phyloP scores from a whole-genome alignment of 1,140 invertebrate species.

The Saxidomus purpurata region DNA sequence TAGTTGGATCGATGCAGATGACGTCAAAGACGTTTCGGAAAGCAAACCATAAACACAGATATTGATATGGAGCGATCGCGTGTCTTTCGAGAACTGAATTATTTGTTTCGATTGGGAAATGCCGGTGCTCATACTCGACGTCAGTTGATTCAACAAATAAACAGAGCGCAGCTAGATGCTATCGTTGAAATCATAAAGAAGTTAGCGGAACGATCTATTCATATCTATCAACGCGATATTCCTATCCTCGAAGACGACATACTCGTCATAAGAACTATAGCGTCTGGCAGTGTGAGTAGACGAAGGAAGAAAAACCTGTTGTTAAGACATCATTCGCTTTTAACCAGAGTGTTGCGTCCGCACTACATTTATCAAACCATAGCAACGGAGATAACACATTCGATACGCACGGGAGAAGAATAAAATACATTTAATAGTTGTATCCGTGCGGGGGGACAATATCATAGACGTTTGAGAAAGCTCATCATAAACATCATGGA shows the following conservation, averaged over 20 bases:
- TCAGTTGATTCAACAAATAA: slow-evolving; percentile 1
- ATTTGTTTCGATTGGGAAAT: slow-evolving; percentile 5
- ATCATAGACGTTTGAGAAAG: slow-evolving; percentile 8
- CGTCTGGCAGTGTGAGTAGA: too few species aligned
- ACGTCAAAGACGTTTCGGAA: slow-evolving; percentile 40
- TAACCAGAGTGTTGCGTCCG: neutral
- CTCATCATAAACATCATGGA: neutral
- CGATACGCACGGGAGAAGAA: too few species aligned
- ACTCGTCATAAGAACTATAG: too few species aligned
- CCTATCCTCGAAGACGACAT: too few species aligned
- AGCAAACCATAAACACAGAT: neutral
- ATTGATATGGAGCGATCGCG: slow-evolving; percentile 6
- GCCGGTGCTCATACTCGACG: neutral
- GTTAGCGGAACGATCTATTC: slow-evolving; percentile 3
- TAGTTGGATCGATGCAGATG: slow-evolving; percentile 22
- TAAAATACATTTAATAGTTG: too few species aligned
- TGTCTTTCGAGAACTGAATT: slow-evolving; percentile 8
- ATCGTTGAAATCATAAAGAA: neutral
- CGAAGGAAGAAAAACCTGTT: too few species aligned
- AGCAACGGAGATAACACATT: too few species aligned
- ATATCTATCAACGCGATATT: too few species aligned
- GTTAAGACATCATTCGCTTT: too few species aligned
- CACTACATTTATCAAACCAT: slow-evolving; percentile 11
- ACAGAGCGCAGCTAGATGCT: neutral
- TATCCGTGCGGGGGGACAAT: neutral